Evolutionary conservation across 2,113 vertebrate genomes (phyloP).

Genomic region (Cettia cetti): DNA sequence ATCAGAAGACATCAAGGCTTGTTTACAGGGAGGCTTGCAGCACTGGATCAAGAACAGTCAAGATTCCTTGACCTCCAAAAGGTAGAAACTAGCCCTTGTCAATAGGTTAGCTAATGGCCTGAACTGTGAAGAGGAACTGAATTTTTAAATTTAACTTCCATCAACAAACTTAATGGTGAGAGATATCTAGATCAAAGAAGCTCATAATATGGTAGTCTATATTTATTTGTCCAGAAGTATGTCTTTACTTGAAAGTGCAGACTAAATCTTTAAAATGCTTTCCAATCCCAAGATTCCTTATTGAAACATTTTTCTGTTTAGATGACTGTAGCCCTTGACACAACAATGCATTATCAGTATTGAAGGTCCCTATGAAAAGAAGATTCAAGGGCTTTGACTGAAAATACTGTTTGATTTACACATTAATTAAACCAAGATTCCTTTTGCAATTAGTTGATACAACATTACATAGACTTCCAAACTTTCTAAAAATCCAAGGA

Average conservation of each 20-base stretch:
- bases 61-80: not conserved
- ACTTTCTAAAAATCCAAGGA: not conserved
- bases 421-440: not conserved
- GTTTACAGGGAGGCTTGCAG: not conserved
- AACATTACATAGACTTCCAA: not conserved
- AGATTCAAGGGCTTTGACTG: not conserved
- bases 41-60: accelerated
- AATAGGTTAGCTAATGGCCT: not conserved
- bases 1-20: not conserved
- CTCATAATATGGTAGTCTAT: not conserved
- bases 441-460: not conserved
- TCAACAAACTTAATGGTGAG: not conserved
- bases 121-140: not conserved
- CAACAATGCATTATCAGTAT: not conserved
- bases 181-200: not conserved
- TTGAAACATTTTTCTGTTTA: not conserved
- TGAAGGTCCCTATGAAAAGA: not conserved
- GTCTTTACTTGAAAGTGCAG: not conserved
- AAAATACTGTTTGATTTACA: not conserved
- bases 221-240: not conserved
- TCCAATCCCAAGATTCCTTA: not conserved
- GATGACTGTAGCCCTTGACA: not conserved
- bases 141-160: not conserved
- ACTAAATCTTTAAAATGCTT: not conserved
- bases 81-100: not conserved